Evolutionary conservation across 2,113 vertebrate genomes (phyloP).

Genomic region (Anolis carolinensis): DNA sequence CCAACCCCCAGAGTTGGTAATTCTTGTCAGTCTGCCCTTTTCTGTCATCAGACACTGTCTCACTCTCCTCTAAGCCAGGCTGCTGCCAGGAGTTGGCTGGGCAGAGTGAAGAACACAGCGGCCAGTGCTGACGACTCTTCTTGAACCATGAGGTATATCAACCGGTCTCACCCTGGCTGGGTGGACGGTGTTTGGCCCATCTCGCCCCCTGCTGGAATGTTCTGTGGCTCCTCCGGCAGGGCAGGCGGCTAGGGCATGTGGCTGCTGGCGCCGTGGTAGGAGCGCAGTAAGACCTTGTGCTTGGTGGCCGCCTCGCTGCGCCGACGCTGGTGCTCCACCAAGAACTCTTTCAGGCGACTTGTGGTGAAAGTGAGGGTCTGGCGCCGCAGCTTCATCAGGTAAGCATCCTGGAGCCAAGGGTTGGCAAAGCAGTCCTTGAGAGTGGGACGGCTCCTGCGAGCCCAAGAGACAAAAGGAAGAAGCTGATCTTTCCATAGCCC

Average conservation of each 20-base stretch:
- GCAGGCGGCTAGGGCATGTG: slow-evolving; percentile 70
- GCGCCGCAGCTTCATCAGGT: slow-evolving; percentile 94
- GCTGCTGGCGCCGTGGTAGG: slow-evolving; percentile 82
- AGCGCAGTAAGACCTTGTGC: slow-evolving; percentile 98
- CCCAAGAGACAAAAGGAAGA: background rate
- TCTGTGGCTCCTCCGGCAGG: slow-evolving; percentile 53
- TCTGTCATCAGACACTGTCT: background rate
- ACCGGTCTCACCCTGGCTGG: slow-evolving; percentile 25
- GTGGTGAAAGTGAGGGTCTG: slow-evolving; percentile 98
- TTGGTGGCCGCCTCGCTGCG: slow-evolving; percentile 83
- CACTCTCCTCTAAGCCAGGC: background rate
- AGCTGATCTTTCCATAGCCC: background rate
- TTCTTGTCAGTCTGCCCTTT: background rate
- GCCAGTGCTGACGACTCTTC: slow-evolving; percentile 41
- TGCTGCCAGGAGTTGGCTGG: background rate
- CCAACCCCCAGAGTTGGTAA: background rate
- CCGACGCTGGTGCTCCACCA: slow-evolving; percentile 89
- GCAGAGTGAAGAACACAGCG: slow-evolving; percentile 9
- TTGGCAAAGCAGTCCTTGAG: slow-evolving; percentile 94
- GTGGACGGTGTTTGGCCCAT: slow-evolving; percentile 6
- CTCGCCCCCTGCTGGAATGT: slow-evolving; percentile 73
- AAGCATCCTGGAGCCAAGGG: slow-evolving; percentile 96
- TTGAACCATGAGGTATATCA: slow-evolving; percentile 46
- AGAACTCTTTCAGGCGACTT: slow-evolving; percentile 93
- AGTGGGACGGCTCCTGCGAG: slow-evolving; percentile 90